Evolutionary conservation across 2,113 vertebrate species (phyloP), one percentile per base, ranked within the genome.

Genomic region (Megaceryle torquata): DNA sequence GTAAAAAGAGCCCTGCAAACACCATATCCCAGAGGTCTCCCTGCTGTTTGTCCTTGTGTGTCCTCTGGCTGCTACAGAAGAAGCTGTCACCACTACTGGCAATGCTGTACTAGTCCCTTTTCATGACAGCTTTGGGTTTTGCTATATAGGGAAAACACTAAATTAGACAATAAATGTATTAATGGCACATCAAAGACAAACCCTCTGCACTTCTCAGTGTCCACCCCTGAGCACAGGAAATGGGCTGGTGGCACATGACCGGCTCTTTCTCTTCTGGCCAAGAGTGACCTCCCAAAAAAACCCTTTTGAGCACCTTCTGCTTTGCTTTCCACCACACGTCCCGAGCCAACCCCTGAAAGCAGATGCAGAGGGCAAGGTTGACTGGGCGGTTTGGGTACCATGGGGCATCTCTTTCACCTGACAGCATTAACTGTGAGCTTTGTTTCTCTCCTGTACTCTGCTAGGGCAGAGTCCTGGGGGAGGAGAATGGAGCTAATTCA

Each of bases 21-120:
- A 53, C 50, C 0, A 0, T 6, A 21, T 72, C 44, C 86, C 83
- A n/a, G 46, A 74, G 57, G 18, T 60, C 13, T 57, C 90, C 51
- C 61, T n/a, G 80, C 43, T 64, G 1, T 57, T 37, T 88, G 83
- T 91, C 83, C 86, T 69, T 84, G 69, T 4, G 3, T 29, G 51
- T 80, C 79, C 79, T 69, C 75, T 77, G 93, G 26, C 48, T 33
- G 50, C 70, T 91, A 44, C 68, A 93, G 86, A 39, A 67, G 37
- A 22, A 69, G 54, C 26, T 69, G 74, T 53, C 84, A 29, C 61
- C 22, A 29, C 37, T 26, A 6, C 25, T 15, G 44, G 59, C 87
- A 61, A 15, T 61, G 70, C 35, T 3, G 8, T 13, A 19, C 48
- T 44, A 22, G 37, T 2, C 37, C 29, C 69, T 59, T 33, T 75